These are phyloP conservation scores for Parus major DNA, from an alignment of 2,113 vertebrate genomes.

Conservation along the genomic window DNA sequence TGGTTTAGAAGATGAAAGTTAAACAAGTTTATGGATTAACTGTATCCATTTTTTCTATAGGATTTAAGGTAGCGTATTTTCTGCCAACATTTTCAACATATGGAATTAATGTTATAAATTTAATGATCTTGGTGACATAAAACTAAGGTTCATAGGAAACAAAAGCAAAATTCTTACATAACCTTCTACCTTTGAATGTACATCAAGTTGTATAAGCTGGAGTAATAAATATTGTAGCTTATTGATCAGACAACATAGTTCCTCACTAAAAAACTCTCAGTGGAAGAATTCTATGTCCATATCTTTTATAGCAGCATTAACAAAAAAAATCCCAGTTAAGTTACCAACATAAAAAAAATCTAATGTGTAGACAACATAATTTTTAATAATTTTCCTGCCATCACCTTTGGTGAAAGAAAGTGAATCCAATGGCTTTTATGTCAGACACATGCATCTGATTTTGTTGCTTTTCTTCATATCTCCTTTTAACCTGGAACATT, in stretches of 20 bases:
- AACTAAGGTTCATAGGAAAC: neutral
- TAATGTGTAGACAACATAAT: neutral
- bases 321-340: neutral
- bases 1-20: neutral
- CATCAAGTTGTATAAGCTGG: neutral
- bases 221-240: neutral
- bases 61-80: slow-evolving; percentile 6
- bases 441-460: neutral
- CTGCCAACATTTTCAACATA: slow-evolving; percentile 19
- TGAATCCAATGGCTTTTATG: neutral
- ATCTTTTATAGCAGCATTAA: neutral
- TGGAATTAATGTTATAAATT: slow-evolving; percentile 33
- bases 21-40: slow-evolving; percentile 10
- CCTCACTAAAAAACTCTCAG: neutral
- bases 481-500: neutral
- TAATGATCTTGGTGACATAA: slow-evolving; percentile 9
- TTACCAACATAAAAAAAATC: neutral
- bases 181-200: neutral
- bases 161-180: slow-evolving; percentile 22
- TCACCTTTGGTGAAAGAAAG: neutral
- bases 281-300: neutral
- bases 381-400: neutral
- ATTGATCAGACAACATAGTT: neutral
- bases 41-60: slow-evolving; percentile 1
- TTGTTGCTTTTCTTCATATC: neutral